Conservation (phyloP, 53 echinoderm and acorn worm genomes). For the Apostichopus leukothele region DNA sequence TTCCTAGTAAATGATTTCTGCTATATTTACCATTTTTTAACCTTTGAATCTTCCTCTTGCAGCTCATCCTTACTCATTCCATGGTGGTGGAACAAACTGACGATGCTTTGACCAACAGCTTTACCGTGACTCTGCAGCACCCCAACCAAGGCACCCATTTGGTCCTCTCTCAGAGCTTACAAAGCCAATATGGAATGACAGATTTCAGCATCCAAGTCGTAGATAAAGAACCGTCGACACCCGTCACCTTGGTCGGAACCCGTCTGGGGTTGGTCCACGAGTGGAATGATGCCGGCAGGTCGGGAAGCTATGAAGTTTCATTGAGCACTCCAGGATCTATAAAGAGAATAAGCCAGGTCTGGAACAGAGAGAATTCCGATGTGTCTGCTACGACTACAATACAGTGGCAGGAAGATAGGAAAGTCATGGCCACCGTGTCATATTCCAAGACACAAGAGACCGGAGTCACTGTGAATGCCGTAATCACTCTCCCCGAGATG, state of each 20-base stretch:
- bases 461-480: no score
- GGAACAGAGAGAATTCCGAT: neutral
- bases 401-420: conserved; percentile 5
- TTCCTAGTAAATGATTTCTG: no score
- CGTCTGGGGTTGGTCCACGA: neutral
- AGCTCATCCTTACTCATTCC: conserved; percentile 4
- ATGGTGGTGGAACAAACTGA: neutral
- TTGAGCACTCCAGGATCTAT: neutral
- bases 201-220: neutral
- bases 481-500: neutral
- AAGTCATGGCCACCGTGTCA: neutral
- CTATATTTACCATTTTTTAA: no score
- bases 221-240: neutral
- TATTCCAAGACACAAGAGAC: neutral
- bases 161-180: neutral
- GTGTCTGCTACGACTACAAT: neutral
- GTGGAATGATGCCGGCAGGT: neutral
- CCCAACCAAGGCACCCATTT: conserved; percentile 3
- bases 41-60: no score
- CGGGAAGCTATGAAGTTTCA: conserved; percentile 4
- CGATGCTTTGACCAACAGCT: neutral
- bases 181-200: neutral
- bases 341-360: conserved; percentile 25
- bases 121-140: neutral
- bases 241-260: neutral